These are phyloP conservation scores for Phymastichus coffea DNA, from an alignment of 1,140 invertebrate genomes.

Conservation along the genomic window DNA sequence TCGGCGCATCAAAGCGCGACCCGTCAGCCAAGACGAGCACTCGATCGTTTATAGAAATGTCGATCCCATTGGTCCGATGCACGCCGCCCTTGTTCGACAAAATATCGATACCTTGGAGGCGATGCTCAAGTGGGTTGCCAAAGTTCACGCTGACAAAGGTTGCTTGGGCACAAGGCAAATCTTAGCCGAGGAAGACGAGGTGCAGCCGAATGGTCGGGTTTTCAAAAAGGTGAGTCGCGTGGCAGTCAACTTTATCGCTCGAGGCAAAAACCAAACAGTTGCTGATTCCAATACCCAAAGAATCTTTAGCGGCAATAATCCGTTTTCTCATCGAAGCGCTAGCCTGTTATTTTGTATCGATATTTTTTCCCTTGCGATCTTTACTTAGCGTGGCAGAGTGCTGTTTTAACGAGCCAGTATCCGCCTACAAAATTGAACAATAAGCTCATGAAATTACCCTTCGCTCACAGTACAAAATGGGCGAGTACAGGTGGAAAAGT, in stretches of 20 bases:
- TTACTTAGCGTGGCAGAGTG: no score
- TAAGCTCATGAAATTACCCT: no score
- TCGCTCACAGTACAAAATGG: conserved; percentile 78
- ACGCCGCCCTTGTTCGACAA: conserved; percentile 70
- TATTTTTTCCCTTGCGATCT: no score
- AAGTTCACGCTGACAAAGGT: conserved; percentile 68
- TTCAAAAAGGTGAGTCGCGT: conserved; percentile 92
- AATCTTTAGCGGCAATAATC: no score
- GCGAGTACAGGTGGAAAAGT: conserved; percentile 89
- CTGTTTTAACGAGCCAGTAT: no score
- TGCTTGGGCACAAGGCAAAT: conserved; percentile 91
- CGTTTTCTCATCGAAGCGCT: no score
- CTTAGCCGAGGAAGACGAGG: conserved; percentile 89
- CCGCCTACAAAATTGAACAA: no score
- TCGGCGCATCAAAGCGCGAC: conserved; percentile 69
- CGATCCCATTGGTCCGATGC: conserved; percentile 65
- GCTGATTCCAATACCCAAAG: no score
- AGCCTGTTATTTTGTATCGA: no score
- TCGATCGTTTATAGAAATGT: conserved; percentile 74
- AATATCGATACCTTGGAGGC: conserved; percentile 86
- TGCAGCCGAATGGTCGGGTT: conserved; percentile 88
- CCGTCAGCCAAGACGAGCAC: conserved; percentile 58
- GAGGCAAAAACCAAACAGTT: no score
- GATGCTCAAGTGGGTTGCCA: conserved; percentile 76
- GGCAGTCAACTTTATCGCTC: no score